Percentiles rank a stretch among this genome's conserved stretches.
phyloP scores from a whole-genome alignment of 2,797 vertebrate species.

The Pachyuromys duprasi region DNA sequence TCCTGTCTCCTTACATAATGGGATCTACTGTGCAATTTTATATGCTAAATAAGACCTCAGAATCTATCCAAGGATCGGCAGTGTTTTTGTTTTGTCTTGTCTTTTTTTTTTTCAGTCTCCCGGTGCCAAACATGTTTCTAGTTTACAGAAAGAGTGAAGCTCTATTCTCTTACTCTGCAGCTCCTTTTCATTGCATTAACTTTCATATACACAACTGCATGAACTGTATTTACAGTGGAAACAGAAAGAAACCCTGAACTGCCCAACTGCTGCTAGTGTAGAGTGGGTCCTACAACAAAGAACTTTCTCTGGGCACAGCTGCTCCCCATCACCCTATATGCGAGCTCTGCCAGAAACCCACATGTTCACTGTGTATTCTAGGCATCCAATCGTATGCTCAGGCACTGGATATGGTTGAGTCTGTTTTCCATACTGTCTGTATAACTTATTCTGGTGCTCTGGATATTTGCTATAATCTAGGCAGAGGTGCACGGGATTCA shows the following conservation, averaged over 20 bases:
- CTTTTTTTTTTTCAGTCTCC: neutral
- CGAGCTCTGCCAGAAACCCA: conserved; percentile 61
- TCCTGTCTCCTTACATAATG: conserved; percentile 58
- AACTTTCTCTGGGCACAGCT: conserved; percentile 78
- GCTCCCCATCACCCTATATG: conserved; percentile 66
- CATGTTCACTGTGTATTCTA: conserved; percentile 58
- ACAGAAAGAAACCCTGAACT: conserved; percentile 71
- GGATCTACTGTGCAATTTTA: conserved; percentile 67
- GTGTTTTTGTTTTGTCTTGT: neutral
- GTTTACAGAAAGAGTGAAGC: conserved; percentile 66
- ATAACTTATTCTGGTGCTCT: conserved; percentile 14
- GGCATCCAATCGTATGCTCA: neutral
- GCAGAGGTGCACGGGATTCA: neutral
- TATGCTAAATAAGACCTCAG: conserved; percentile 67
- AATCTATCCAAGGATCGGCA: conserved; percentile 59
- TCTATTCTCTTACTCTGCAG: conserved; percentile 57
- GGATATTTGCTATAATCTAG: conserved; percentile 6
- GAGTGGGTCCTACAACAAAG: conserved; percentile 69
- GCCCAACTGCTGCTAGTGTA: conserved; percentile 73
- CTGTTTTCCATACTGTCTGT: conserved; percentile 53
- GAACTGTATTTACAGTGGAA: conserved; percentile 78
- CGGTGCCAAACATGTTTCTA: conserved; percentile 69
- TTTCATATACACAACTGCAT: conserved; percentile 74
- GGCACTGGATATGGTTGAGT: neutral
- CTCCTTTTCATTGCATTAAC: conserved; percentile 73